Base-by-base conservation (phyloP, 1,140 invertebrate genomes). In the Platorchestia sp. region DNA sequence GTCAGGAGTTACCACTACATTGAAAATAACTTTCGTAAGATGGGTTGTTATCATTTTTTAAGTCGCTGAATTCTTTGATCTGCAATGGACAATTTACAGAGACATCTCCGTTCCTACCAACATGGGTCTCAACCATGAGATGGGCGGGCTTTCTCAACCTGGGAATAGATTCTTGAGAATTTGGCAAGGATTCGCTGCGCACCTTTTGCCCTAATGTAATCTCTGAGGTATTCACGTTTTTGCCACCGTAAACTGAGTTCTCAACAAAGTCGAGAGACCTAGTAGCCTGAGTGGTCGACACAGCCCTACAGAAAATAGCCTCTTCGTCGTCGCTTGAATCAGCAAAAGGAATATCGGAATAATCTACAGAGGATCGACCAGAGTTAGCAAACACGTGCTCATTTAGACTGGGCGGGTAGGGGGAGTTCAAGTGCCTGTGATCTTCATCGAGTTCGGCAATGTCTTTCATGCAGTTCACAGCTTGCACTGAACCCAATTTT, bases 271-370 rank as follows among this genome's bases (percentile, higher is more conserved):
- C 59, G 59, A 75, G 59, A 75, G 10, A 19, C 36, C 59, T 1
- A 75, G 59, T 22, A 75, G 59, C 59, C 59, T 22, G 14, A 3
- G 10, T 75, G 59, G 1, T 75, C 59, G 59, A 75, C 27, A 19
- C 59, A 10, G 59, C 36, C 59, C 59, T 75, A 27, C 59, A 75
- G 36, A 75, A 75, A 75, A 75, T 14, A 36, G 59, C 59, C 36
- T 75, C 43, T 93, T 93, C 91, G 47, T 93, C 45, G 0, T 45
- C 45, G 40, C 40, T 47, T 5, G 43, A 44, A 45, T 93, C 91
- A 93, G 91, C 91, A 44, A 93, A 93, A 19, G 91, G 91, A 93
- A 93, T 93, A 44, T 93, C 91, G 1, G 91, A 93, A 45, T 40
- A 93, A 47, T 93, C 91, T 47, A 93, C 45, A 10, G 91, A 44